Evolutionary conservation across 1,140 invertebrate genomes (phyloP).

Genomic region (Lepeophtheirus salmonis): DNA sequence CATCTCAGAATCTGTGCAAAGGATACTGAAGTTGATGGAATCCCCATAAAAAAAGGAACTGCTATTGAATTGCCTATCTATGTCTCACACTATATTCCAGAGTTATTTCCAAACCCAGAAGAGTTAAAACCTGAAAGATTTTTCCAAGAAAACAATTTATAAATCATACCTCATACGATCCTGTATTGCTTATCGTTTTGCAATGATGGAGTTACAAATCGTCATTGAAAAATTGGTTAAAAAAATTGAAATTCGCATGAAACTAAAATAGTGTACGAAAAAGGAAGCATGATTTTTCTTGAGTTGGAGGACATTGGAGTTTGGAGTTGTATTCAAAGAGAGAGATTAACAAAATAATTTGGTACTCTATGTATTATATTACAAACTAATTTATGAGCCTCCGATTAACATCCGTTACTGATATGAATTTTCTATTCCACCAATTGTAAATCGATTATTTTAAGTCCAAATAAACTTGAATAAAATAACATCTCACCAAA

Average conservation of each 20-base stretch:
- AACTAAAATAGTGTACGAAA: background rate
- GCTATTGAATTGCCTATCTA: slow-evolving; percentile 34
- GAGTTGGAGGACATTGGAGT: background rate
- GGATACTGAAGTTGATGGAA: background rate
- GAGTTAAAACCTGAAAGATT: slow-evolving; percentile 80
- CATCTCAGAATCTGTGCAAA: slow-evolving; percentile 39
- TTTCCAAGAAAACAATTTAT: slow-evolving; percentile 48
- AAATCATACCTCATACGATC: slow-evolving; percentile 41
- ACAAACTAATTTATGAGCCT: too few relatives aligned
- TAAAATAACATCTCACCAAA: too few relatives aligned
- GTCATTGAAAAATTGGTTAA: slow-evolving; percentile 62
- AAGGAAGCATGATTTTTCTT: background rate
- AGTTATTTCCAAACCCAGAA: slow-evolving; percentile 60
- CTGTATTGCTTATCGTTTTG: slow-evolving; percentile 52
- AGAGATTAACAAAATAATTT: background rate
- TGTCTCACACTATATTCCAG: slow-evolving; percentile 50
- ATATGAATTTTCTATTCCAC: too few relatives aligned
- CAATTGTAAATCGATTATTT: too few relatives aligned
- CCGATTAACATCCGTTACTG: too few relatives aligned
- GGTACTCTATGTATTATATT: too few relatives aligned
- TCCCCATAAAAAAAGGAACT: slow-evolving; percentile 23
- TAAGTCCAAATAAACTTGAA: too few relatives aligned
- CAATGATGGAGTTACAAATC: slow-evolving; percentile 66
- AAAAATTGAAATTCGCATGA: slow-evolving; percentile 40
- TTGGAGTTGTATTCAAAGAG: background rate